phyloP scores from a whole-genome alignment of 2,113 vertebrate genomes.

The Ancistrus triradiatus region DNA sequence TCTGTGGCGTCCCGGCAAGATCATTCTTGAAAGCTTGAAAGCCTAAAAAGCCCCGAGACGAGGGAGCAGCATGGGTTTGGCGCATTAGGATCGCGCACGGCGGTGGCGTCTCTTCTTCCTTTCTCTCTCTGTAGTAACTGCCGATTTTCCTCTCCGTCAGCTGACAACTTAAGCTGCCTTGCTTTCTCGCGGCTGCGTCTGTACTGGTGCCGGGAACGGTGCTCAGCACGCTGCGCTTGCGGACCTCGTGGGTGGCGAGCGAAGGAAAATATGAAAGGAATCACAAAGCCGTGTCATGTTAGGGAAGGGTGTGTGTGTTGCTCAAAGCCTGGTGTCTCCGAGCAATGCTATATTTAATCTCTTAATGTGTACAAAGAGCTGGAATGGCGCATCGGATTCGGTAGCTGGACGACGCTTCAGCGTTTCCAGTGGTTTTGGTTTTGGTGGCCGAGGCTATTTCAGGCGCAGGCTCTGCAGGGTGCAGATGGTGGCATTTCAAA shows the following conservation, averaged over 20 bases:
- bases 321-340: constrained; percentile 6
- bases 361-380: background rate
- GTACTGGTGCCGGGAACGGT: constrained; percentile 51
- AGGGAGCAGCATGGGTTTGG: too few species aligned
- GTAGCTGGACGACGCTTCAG: background rate
- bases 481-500: constrained; percentile 21
- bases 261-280: constrained; percentile 18
- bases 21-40: too few species aligned
- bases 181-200: constrained; percentile 29
- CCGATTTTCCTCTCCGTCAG: background rate
- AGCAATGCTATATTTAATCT: background rate
- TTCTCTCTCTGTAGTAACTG: background rate
- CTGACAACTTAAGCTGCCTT: background rate
- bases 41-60: too few species aligned
- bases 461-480: background rate
- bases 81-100: too few species aligned
- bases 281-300: background rate
- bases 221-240: constrained; percentile 64
- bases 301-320: background rate
- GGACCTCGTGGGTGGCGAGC: constrained; percentile 63
- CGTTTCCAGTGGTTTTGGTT: background rate
- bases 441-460: constrained; percentile 14
- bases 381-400: too few species aligned
- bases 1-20: too few species aligned
- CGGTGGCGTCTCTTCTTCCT: background rate